A percentile compares a stretch with the other conserved stretches of the same genome.
These are phyloP conservation scores for Epirrhoe alternata DNA, from an alignment of 2,888 invertebrate species.

Conservation along the genomic window DNA sequence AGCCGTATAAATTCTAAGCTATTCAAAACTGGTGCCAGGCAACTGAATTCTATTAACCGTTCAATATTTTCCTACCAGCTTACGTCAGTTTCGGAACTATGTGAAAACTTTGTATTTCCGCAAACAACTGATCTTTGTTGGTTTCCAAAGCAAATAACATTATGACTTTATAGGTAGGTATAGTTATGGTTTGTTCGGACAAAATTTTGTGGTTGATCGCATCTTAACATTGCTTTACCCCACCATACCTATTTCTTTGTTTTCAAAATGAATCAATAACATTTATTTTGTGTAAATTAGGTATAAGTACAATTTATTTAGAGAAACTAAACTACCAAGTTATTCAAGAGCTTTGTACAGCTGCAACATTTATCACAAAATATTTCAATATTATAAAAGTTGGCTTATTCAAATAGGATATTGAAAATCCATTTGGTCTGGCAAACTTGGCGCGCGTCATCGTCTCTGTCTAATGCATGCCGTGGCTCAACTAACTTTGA, in stretches of 20 bases:
- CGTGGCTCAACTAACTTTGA: slow-evolving; percentile 28
- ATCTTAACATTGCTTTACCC: too few relatives aligned
- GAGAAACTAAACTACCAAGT: too few relatives aligned
- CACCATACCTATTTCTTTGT: too few relatives aligned
- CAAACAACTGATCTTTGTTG: slow-evolving; percentile 8
- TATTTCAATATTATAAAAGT: slow-evolving; percentile 21
- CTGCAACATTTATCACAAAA: neutral
- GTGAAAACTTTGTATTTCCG: slow-evolving; percentile 3
- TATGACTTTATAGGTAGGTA: neutral
- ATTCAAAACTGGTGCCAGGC: neutral
- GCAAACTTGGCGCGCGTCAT: slow-evolving; percentile 31
- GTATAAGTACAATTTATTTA: too few relatives aligned
- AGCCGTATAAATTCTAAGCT: too few relatives aligned
- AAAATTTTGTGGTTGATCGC: neutral
- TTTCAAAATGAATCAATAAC: too few relatives aligned
- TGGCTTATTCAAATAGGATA: slow-evolving; percentile 31
- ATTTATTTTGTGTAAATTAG: too few relatives aligned
- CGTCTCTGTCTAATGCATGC: slow-evolving; percentile 27
- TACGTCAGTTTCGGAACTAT: slow-evolving; percentile 18
- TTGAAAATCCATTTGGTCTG: slow-evolving; percentile 40
- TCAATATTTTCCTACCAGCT: slow-evolving; percentile 26
- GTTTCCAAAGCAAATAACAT: neutral
- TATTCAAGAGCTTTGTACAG: neutral
- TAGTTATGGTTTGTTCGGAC: too few relatives aligned
- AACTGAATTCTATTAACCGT: slow-evolving; percentile 21